A percentile compares a stretch with the other conserved stretches of the same genome.
Evolutionary conservation across 2,113 vertebrate species (phyloP).

Genomic region (Terrapene triunguis): DNA sequence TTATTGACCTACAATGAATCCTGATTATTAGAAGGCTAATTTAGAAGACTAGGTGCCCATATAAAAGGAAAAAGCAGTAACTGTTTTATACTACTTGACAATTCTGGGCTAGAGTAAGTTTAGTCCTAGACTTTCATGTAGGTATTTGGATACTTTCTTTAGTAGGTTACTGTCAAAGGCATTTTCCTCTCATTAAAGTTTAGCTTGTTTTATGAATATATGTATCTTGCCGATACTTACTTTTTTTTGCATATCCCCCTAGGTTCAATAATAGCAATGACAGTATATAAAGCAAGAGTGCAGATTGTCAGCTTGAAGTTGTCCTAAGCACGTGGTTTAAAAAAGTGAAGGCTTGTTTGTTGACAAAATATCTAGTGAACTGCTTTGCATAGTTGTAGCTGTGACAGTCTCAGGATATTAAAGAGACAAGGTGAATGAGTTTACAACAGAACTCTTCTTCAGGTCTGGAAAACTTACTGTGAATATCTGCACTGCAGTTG

Average conservation of each 20-base stretch:
- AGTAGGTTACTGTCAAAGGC: neutral
- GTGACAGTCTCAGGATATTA: neutral
- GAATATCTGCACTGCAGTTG: neutral
- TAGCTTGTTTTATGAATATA: neutral
- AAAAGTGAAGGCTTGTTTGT: neutral
- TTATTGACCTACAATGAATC: neutral
- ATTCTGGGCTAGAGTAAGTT: neutral
- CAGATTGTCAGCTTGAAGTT: neutral
- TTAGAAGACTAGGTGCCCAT: neutral
- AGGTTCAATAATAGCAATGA: neutral
- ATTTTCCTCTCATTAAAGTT: slow-evolving; percentile 15
- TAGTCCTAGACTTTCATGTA: neutral
- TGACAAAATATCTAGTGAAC: slow-evolving; percentile 6
- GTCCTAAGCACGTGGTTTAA: neutral
- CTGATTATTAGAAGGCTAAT: neutral
- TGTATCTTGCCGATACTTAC: neutral
- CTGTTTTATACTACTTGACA: neutral
- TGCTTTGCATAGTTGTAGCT: neutral
- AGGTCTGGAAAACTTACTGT: neutral
- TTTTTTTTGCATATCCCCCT: neutral
- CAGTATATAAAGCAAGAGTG: neutral
- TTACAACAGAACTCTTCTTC: neutral
- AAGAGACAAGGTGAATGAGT: neutral
- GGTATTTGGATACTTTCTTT: neutral
- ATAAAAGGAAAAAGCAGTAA: neutral